Evolutionary conservation across 2,113 vertebrate species (phyloP), one percentile per base, ranked within the genome.

Genomic region (Vicugna pacos): DNA sequence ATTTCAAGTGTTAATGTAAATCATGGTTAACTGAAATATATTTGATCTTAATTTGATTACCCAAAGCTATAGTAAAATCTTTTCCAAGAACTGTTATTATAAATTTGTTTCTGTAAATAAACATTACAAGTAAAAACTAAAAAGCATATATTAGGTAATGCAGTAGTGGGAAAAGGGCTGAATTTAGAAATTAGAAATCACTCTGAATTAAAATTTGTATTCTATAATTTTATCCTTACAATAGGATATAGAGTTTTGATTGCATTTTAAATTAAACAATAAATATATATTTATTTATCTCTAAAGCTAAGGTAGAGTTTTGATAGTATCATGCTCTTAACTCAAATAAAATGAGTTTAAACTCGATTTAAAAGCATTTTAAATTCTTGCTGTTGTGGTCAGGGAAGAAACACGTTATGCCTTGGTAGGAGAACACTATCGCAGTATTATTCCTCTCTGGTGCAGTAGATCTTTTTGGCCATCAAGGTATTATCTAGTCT

Each of bases 141-240:
- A 96, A 73, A n/a, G 2, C 8, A 85, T 72, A 11, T 35, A 17
- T 64, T 93, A 50, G 5, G 11, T 67, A 88, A 38, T 26, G 3
- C 0, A 79, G 10, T 77, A 26, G 22, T 79, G 20, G 93, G 38
- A 93, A 92, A 48, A 6, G 48, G 9, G 5, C 15, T 67, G 11
- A 69, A 92, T 80, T 80, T 87, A 76, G 42, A 65, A 92, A 90
- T 90, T 90, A 62, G 54, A 84, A 70, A 88, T 62, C 83, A 80
- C 8, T 1, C 14, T 6, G 3, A 94, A 50, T 52, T 82, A 52
- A 86, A 42, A 82, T 17, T 60, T 93, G 24, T 75, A 76, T 0
- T 22, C 16, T 73, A 2, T 52, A 77, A 35, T 22, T 67, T 84
- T 14, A 75, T 64, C 32, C 22, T 92, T 88, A 92, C 1, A 93